Conservation (phyloP, 2,797 vertebrate species). For the Tangara arthus region DNA sequence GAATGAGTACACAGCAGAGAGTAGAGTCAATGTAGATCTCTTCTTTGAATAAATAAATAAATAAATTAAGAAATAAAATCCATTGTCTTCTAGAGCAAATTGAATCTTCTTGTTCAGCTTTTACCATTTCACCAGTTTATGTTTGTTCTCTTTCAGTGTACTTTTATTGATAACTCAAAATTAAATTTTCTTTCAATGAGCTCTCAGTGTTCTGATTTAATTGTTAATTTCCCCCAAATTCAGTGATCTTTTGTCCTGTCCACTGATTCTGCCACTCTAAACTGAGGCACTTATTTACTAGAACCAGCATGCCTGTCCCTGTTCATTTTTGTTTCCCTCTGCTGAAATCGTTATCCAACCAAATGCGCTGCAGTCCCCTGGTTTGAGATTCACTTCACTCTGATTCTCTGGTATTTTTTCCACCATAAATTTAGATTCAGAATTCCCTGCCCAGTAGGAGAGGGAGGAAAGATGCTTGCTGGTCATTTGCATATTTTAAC, state of each 20-base stretch:
- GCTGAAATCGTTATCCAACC: neutral
- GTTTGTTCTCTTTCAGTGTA: neutral
- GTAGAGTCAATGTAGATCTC: neutral
- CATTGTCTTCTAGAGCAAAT: neutral
- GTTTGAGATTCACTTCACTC: neutral
- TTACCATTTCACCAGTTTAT: neutral
- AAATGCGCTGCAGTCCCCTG: rapidly evolving
- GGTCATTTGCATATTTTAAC: slow-evolving; percentile 68
- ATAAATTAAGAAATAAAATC: neutral
- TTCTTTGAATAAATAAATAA: neutral
- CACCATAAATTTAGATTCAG: slow-evolving; percentile 59
- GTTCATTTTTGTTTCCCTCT: neutral
- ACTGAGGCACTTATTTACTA: neutral
- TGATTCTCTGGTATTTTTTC: neutral
- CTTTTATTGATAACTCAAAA: neutral
- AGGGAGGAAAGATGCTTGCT: slow-evolving; percentile 26
- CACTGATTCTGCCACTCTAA: neutral
- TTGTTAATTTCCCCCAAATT: neutral
- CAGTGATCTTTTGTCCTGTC: neutral
- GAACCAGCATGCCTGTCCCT: neutral
- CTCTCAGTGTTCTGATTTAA: neutral
- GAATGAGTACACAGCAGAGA: neutral
- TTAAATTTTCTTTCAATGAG: neutral
- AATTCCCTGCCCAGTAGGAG: slow-evolving; percentile 66
- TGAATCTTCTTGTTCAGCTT: neutral